These are phyloP conservation scores for Colletes latitarsis DNA, from an alignment of 1,140 invertebrate genomes.

Conservation along the genomic window DNA sequence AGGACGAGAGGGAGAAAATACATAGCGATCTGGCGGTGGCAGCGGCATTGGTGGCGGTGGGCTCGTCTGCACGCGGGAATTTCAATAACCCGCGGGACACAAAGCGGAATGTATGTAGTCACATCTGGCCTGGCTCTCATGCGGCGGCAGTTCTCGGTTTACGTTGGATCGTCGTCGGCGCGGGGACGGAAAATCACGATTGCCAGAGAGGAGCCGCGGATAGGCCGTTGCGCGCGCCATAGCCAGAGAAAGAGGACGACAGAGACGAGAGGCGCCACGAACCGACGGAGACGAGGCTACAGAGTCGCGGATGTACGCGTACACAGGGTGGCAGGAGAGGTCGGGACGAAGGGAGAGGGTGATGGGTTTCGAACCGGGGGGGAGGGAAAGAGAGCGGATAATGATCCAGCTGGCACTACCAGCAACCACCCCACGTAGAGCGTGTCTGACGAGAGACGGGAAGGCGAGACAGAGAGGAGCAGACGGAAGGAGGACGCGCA, in stretches of 20 bases:
- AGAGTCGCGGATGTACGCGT: not conserved
- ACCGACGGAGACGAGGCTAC: not conserved
- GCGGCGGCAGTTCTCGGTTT: constrained; percentile 72
- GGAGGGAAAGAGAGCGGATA: constrained; percentile 58
- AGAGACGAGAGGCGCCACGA: not conserved
- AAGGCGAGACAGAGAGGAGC: constrained; percentile 1
- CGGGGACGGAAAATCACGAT: constrained; percentile 74
- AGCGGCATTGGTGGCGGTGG: constrained; percentile 24
- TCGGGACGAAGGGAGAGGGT: not conserved
- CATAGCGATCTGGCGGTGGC: constrained; percentile 40
- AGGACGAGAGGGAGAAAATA: constrained; percentile 36
- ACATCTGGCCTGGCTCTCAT: constrained; percentile 77
- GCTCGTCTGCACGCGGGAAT: constrained; percentile 68
- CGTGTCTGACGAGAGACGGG: constrained; percentile 30
- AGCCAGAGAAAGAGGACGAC: not conserved
- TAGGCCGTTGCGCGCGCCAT: not conserved
- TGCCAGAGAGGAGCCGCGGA: constrained; percentile 51
- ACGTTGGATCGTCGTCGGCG: constrained; percentile 68
- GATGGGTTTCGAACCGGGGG: constrained; percentile 26
- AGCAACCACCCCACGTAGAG: constrained; percentile 57
- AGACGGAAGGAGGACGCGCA: not conserved
- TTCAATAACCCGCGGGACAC: constrained; percentile 76
- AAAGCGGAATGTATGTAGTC: constrained; percentile 71
- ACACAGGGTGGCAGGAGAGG: not conserved
- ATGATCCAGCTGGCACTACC: constrained; percentile 60